Base-by-base conservation (phyloP, 2,113 vertebrate genomes). In the Istiophorus platypterus region DNA sequence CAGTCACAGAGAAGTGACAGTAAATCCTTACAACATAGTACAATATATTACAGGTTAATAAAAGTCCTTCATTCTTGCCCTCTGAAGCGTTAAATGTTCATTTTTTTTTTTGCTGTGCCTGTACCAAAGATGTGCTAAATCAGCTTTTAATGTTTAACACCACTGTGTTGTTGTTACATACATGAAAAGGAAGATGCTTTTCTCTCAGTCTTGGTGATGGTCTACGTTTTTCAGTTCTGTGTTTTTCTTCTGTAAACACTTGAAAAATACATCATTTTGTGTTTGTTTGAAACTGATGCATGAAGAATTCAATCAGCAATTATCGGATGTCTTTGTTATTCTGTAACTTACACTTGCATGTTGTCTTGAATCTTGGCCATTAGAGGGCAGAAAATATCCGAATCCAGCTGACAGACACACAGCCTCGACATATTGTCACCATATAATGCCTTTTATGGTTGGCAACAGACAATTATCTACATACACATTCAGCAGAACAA, bases 261-360 rank as follows among this genome's bases (percentile, higher is more conserved):
- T 11, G 11, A 15, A 58, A 62, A 29, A 45, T 6, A 29, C 13
- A 58, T 13, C 22, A 11, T 26, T 65, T 12, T 61, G 15, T 66
- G 37, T 1, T 39, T 73, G 62, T 76, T 73, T 71, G 41, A 64
- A 82, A 64, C 4, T 22, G 63, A 69, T 56, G 59, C 82, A 82
- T 39, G 31, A 24, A 1, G 17, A 56, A 39, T 62, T 51, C 5
- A 67, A 58, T n/a, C 79, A 66, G 20, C 13, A 47, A 7, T 22
- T 45, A 76, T 51, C 54, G 29, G 65, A 37, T 13, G 22, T 61
- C 15, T 54, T 59, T 72, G 15, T 51, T 75, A 20, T 14, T 66
- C 17, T 74, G 27, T 77, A 37, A 54, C 12, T 24, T 24, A 0
- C 22, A 5, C 71, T 34, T 68, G 54, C 54, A 10, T 62, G 20